phyloP scores from a whole-genome alignment of 2,113 vertebrate species.

The Oreochromis tanganicae region DNA sequence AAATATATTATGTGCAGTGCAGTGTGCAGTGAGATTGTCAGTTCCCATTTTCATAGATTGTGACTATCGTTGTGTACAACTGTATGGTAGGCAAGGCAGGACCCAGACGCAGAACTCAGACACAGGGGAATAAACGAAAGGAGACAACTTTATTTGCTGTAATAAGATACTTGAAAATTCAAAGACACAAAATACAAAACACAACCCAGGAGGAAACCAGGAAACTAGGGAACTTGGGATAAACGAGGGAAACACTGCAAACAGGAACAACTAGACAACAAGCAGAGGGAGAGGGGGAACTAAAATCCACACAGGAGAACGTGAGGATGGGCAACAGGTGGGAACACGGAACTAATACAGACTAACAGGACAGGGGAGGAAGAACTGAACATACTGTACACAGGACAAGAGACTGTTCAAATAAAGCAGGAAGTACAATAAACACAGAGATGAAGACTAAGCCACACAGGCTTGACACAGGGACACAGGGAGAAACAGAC shows the following conservation, averaged over 20 bases:
- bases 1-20: background rate
- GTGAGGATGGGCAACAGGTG: background rate
- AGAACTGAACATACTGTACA: background rate
- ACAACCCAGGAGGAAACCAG: background rate
- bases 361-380: background rate
- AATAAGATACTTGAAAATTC: background rate
- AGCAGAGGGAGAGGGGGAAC: background rate
- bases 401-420: background rate
- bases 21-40: background rate
- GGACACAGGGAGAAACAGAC: background rate
- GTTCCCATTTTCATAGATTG: background rate
- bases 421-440: background rate
- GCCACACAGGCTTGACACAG: background rate
- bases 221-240: background rate
- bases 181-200: background rate
- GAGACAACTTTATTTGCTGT: background rate
- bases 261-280: background rate
- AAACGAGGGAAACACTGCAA: background rate
- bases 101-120: accelerated
- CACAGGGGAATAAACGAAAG: background rate
- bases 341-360: background rate
- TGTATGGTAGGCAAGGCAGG: background rate
- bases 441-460: background rate
- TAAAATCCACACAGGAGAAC: background rate
- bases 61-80: background rate